Evolutionary conservation across 2,888 invertebrate species (phyloP), one percentile per base, ranked within the genome.

Genomic region (Amorpha juglandis): DNA sequence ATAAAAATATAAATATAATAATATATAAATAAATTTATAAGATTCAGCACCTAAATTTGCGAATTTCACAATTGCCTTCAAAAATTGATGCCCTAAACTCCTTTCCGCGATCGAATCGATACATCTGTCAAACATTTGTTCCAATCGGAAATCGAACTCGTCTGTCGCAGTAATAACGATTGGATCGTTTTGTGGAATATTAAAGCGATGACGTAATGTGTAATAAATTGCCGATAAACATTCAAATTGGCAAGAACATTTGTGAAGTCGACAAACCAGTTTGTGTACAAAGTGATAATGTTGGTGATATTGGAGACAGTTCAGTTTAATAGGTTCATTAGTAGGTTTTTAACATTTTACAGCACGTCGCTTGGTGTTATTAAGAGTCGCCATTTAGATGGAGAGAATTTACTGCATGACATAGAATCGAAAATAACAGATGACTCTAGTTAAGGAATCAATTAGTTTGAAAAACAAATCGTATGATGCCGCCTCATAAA

Each of bases 281-380:
- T 58, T 19, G 19, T 16, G 38, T 16, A 58, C 58, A 42, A 42
- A 42, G 58, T 42, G 58, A 55, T 64, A 63, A 65, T 63, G 65
- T 66, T 67, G 63, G 58, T 33, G 67, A 70, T 69, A 52, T 58
- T 58, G 58, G 35, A 12, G 38, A 42, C 42, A 3, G 12, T 58
- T 58, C 14, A 11, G 58, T 58, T 42, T 55, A 42, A 42, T 58
- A 21, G 53, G 33, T 53, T 53, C 53, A 53, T 53, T 53, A 53
- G 53, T 8, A 35, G 53, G 33, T 4, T 53, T 27, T 35, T n/a
- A 14, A 45, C 9, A 27, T 62, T 64, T 42, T 58, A 42, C 19
- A 38, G 19, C 58, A 19, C 38, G 27, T 27, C 27, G 27, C 4
- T 27, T 27, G 27, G 1, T 27, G 27, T 27, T 27, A 27, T 27